Evolutionary conservation across 2,113 vertebrate genomes (phyloP).

Genomic region (Camelus dromedarius): DNA sequence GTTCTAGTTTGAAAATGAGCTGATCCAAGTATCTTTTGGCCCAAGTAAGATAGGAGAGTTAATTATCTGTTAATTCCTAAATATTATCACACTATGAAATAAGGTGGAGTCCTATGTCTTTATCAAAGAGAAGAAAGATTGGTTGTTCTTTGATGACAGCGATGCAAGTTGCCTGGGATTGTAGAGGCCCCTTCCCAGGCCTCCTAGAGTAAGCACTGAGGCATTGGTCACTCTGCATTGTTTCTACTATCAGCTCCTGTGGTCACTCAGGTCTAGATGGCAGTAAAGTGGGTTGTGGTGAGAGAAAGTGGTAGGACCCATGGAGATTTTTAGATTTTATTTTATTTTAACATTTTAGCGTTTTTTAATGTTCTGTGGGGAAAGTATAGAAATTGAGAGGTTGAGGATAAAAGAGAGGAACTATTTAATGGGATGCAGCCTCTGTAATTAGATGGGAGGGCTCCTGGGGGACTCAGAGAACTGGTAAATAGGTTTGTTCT

Average conservation of each 20-base stretch:
- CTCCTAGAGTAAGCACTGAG: neutral
- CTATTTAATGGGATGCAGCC: neutral
- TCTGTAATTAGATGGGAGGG: neutral
- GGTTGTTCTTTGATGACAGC: neutral
- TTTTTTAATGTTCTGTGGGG: neutral
- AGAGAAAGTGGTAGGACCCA: neutral
- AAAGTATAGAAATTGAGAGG: neutral
- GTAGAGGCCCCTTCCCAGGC: neutral
- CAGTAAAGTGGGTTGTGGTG: neutral
- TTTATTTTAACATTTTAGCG: neutral
- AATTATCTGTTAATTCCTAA: slow-evolving; percentile 11
- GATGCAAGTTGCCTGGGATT: neutral
- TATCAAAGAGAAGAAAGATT: neutral
- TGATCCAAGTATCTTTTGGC: neutral
- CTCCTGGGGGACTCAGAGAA: neutral
- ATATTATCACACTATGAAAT: neutral
- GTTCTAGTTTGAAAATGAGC: slow-evolving; percentile 16
- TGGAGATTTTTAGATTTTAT: neutral
- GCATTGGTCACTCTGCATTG: no score
- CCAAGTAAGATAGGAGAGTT: neutral
- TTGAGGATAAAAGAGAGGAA: neutral
- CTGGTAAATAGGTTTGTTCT: neutral
- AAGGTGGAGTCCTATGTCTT: neutral
- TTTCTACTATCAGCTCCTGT: neutral
- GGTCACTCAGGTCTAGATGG: neutral